Conservation (phyloP, 2,888 invertebrate genomes). For the Pedicia rivosa region DNA sequence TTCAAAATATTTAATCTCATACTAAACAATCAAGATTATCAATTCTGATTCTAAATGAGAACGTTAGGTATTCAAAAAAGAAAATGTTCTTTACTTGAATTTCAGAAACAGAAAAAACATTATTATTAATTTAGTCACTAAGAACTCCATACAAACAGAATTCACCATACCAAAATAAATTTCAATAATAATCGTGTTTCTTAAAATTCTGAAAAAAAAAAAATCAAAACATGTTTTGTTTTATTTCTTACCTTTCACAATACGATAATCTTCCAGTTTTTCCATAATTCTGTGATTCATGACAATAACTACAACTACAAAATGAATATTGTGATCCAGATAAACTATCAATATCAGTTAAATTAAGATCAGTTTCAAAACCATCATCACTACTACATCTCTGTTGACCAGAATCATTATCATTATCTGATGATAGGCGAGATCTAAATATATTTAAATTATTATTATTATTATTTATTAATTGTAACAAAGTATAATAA, state of each 20-base stretch:
- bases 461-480: not conserved
- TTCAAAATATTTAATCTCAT: too few species aligned
- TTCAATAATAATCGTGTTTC: too few species aligned
- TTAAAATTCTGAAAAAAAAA: too few species aligned
- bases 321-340: slow-evolving; percentile 40
- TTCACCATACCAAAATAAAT: too few species aligned
- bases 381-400: slow-evolving; percentile 15
- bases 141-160: too few species aligned
- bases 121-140: too few species aligned
- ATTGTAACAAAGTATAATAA: not conserved
- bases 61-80: too few species aligned
- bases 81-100: too few species aligned
- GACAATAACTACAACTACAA: slow-evolving; percentile 45
- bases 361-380: slow-evolving; percentile 11
- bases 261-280: slow-evolving; percentile 17
- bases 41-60: too few species aligned
- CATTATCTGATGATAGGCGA: slow-evolving; percentile 16
- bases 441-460: slow-evolving; percentile 13
- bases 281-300: slow-evolving; percentile 22
- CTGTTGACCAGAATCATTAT: slow-evolving; percentile 15
- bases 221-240: too few species aligned
- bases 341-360: slow-evolving; percentile 19
- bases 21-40: too few species aligned
- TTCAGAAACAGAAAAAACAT: too few species aligned
- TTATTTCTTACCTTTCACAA: slow-evolving; percentile 24